These are phyloP conservation scores for Sphaeridia pumilis DNA, from an alignment of 2,888 invertebrate species.

Conservation along the genomic window DNA sequence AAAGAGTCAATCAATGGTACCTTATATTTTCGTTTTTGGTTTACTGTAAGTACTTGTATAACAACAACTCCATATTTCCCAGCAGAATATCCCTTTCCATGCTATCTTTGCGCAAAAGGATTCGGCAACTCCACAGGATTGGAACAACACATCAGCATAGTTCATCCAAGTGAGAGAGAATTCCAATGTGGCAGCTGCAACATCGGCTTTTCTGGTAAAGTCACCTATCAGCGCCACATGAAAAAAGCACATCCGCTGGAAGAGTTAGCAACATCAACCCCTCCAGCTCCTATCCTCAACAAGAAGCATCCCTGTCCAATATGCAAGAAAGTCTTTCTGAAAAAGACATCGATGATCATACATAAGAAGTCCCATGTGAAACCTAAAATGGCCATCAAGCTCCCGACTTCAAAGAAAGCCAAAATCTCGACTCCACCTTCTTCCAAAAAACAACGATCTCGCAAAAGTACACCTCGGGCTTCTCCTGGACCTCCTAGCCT, in stretches of 20 bases:
- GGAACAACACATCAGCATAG: constrained; percentile 15
- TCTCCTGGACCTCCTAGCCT: not conserved
- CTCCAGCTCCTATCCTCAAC: not conserved
- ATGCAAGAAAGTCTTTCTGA: not conserved
- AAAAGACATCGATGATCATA: not conserved
- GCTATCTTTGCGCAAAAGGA: constrained; percentile 17
- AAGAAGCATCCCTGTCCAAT: not conserved
- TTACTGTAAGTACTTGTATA: too few species aligned
- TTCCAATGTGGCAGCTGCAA: constrained; percentile 16
- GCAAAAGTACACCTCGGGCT: too few species aligned
- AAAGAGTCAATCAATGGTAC: too few species aligned
- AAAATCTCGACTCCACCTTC: too few species aligned
- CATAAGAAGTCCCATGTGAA: not conserved
- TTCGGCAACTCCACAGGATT: constrained; percentile 13
- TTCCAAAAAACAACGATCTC: too few species aligned
- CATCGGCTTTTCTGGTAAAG: constrained; percentile 19
- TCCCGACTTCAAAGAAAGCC: too few species aligned
- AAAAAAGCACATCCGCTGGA: constrained; percentile 14
- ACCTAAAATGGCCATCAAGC: not conserved
- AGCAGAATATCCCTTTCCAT: too few species aligned
- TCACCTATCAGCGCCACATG: constrained; percentile 19
- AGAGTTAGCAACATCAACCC: too few species aligned
- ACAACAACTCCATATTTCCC: too few species aligned
- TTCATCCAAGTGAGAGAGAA: constrained; percentile 17
- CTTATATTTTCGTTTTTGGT: too few species aligned